Evolutionary conservation across 1,140 invertebrate genomes (phyloP), one percentile per base, ranked within the genome.

Genomic region (Eueides isabella): DNA sequence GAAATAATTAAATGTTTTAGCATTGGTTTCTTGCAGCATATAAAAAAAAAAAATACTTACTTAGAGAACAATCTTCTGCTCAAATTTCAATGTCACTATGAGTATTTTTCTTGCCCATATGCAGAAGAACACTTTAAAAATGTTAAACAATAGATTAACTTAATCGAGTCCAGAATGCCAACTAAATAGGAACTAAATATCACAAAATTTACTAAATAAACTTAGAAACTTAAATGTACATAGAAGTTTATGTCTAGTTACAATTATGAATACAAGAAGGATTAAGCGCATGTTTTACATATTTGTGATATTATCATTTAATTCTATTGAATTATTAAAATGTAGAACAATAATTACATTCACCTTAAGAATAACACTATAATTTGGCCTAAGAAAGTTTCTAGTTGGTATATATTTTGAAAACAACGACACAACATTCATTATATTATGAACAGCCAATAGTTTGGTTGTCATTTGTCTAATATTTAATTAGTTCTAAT

Each of bases 161-260:
- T n/a, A n/a, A 44, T 6, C 5, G 19, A 19, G 12, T 44, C 41
- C 41, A 44, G 41, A 44, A 44, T 6, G 48, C 48, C 12, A 55
- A 63, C 61, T 63, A 63, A 28, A 5, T 63, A 63, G 61, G 61
- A 63, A 63, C 61, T n/a, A n/a, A 30, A 63, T 63, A 63, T 63
- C 61, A 63, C 61, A 63, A 29, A 63, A 14, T 63, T n/a, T 2
- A 63, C 29, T 30, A 63, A 31, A 30, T n/a, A n/a, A n/a, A n/a
- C n/a, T 11, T 55, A 55, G 48, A 55, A 55, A 1, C 48, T 12
- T 19, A 26, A 55, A 55, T 55, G 26, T 23, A 19, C 41, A 55
- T 26, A 55, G 48, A 55, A 55, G 6, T 11, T 23, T 23, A 4
- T 55, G 5, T 12, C 23, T 23, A 55, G 19, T 26, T 55, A 55